phyloP scores from a whole-genome alignment of 2,797 vertebrate genomes.

The Holocentrus rufus region DNA sequence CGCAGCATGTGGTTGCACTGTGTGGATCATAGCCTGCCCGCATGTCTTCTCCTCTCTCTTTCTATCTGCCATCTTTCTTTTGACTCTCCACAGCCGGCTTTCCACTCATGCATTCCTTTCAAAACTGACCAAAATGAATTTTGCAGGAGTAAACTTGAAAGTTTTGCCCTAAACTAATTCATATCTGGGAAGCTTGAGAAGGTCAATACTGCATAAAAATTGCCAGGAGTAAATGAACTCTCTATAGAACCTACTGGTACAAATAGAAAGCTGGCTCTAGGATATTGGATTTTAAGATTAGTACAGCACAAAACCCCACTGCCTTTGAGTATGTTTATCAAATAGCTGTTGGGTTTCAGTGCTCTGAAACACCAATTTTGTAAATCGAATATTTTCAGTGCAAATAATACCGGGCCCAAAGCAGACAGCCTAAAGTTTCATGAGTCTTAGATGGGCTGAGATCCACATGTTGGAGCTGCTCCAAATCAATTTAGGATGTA shows the following conservation, averaged over 20 bases:
- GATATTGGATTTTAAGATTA: background rate
- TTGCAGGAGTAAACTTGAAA: background rate
- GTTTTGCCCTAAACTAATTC: background rate
- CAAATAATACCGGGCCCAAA: background rate
- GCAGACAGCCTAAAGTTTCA: too few species aligned
- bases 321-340: too few species aligned
- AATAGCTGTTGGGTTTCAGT: background rate
- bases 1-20: background rate
- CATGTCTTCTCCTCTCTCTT: background rate
- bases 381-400: slow-evolving; percentile 1
- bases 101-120: background rate
- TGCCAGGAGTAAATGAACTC: background rate
- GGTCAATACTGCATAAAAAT: background rate
- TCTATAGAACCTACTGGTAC: background rate
- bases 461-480: too few species aligned
- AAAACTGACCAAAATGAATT: background rate
- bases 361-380: background rate
- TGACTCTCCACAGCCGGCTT: slow-evolving; percentile 12
- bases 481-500: too few species aligned
- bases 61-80: background rate
- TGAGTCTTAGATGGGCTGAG: too few species aligned
- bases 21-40: slow-evolving; percentile 15
- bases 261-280: background rate
- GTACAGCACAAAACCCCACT: background rate
- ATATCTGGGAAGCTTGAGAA: background rate